Conservation (phyloP, 2,888 invertebrate genomes). For the Selenia dentaria region DNA sequence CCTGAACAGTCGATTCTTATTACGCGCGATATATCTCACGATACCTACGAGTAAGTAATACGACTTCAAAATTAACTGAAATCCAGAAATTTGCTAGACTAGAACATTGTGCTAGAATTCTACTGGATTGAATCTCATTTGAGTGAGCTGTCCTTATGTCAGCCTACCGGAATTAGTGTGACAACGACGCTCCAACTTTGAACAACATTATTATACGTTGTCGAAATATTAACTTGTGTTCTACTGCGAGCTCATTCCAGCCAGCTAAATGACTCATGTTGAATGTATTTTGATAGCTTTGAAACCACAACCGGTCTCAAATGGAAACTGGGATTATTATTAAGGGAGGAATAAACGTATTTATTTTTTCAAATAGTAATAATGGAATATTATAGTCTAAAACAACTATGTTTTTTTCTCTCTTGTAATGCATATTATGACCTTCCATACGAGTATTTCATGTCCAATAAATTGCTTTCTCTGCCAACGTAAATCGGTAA, state of each 20-base stretch:
- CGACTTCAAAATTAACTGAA: too few species aligned
- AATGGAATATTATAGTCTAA: too few species aligned
- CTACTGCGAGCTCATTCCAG: slow-evolving; percentile 17
- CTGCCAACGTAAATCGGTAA: too few species aligned
- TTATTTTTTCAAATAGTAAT: too few species aligned
- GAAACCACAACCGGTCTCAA: slow-evolving; percentile 19
- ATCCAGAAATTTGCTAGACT: too few species aligned
- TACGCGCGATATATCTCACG: too few species aligned
- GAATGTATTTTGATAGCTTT: slow-evolving; percentile 41
- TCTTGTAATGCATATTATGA: too few species aligned
- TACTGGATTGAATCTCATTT: slow-evolving; percentile 18
- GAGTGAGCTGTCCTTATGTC: slow-evolving; percentile 12
- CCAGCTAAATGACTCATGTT: slow-evolving; percentile 39
- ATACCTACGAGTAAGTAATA: too few species aligned
- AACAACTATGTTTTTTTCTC: too few species aligned
- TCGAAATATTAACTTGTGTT: slow-evolving; percentile 14
- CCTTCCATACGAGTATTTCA: too few species aligned
- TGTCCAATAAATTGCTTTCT: too few species aligned
- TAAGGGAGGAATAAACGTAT: not conserved
- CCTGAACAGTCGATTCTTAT: too few species aligned
- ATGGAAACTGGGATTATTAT: slow-evolving; percentile 5
- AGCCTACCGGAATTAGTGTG: slow-evolving; percentile 16
- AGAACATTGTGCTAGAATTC: slow-evolving; percentile 5
- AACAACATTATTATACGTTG: slow-evolving; percentile 10
- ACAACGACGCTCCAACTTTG: slow-evolving; percentile 18